Percentiles rank a stretch among this genome's conserved stretches.
phyloP scores from a whole-genome alignment of 2,113 vertebrate species.

The Grantiella picta region DNA sequence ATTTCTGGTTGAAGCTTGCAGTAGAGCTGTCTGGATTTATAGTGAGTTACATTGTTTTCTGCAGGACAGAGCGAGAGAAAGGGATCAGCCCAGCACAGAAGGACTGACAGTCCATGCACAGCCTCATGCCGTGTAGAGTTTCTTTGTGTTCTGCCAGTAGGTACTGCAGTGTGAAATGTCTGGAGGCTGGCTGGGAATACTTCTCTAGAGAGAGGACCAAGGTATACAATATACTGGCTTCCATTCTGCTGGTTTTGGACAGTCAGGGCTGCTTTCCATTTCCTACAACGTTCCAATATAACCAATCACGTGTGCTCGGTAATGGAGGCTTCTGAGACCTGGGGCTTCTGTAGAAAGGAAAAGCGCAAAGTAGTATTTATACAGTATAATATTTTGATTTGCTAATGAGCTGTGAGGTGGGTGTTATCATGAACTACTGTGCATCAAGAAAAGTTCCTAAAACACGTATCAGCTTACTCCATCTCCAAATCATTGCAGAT shows the following conservation, averaged over 20 bases:
- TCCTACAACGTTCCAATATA: conserved; percentile 40
- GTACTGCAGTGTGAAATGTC: conserved; percentile 17
- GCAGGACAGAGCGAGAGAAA: background rate
- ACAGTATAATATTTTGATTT: conserved; percentile 51
- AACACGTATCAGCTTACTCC: background rate
- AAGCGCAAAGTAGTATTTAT: conserved; percentile 53
- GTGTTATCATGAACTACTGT: conserved; percentile 50
- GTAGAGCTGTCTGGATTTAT: background rate
- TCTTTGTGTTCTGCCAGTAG: conserved; percentile 43
- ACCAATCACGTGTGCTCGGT: background rate
- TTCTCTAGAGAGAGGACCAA: conserved; percentile 34
- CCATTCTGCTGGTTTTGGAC: conserved; percentile 52
- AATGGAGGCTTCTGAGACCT: conserved; percentile 34
- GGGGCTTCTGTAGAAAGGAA: conserved; percentile 35
- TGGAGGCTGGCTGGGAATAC: background rate
- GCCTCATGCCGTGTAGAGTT: background rate
- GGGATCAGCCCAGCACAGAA: background rate
- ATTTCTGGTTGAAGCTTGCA: background rate
- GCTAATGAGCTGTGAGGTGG: conserved; percentile 44
- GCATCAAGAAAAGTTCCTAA: conserved; percentile 19
- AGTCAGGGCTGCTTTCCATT: conserved; percentile 31
- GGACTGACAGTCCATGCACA: background rate
- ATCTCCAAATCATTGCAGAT: background rate
- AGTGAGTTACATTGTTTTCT: background rate
- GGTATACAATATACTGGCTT: conserved; percentile 37